phyloP scores from a whole-genome alignment of 2,113 vertebrate genomes.

The Bungarus multicinctus region DNA sequence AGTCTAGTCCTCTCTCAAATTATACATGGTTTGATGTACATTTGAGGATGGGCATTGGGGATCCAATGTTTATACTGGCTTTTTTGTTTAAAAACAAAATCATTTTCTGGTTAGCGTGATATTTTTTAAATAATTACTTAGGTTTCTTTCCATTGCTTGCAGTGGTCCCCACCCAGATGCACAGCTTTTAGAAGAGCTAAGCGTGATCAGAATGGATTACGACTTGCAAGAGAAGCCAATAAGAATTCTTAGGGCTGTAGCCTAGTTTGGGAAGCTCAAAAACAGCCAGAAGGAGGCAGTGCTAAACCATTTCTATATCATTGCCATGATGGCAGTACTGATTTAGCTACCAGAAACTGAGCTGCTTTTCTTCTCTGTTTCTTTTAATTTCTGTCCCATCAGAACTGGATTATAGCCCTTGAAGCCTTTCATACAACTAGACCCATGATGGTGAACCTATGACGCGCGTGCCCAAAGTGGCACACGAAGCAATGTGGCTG shows the following conservation, averaged over 20 bases:
- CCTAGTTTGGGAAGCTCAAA: background rate
- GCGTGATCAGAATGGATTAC: background rate
- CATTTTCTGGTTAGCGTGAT: background rate
- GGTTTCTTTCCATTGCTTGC: background rate
- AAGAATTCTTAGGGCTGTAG: background rate
- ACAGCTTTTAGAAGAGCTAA: background rate
- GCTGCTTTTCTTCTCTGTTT: background rate
- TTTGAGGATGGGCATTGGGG: background rate
- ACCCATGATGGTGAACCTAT: no score
- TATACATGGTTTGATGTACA: background rate
- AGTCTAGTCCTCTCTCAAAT: conserved; percentile 23
- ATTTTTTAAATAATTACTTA: background rate
- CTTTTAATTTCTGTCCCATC: background rate
- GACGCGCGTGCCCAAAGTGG: no score
- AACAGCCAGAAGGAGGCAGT: background rate
- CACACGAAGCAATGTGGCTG: no score
- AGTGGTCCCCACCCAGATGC: background rate
- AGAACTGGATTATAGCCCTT: background rate
- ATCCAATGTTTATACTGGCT: background rate
- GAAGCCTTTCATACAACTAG: background rate
- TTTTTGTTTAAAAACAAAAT: background rate
- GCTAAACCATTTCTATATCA: background rate
- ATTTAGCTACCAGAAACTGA: background rate
- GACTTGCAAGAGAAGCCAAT: background rate
- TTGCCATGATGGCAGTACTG: background rate